phyloP scores from a whole-genome alignment of 2,797 vertebrate species.

The Harpagifer antarcticus region DNA sequence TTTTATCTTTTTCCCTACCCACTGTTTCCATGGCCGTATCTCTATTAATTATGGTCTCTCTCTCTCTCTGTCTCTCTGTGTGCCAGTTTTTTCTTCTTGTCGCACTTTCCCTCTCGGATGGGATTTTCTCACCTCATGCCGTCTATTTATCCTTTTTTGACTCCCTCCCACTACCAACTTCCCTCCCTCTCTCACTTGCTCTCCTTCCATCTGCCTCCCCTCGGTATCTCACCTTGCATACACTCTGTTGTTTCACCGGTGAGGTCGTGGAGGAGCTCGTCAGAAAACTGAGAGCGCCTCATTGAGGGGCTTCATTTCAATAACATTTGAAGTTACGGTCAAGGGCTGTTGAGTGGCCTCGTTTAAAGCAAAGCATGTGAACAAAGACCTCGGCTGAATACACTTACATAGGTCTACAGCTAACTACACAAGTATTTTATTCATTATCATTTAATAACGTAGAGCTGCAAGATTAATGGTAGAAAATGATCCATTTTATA shows the following conservation, averaged over 20 bases:
- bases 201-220: not conserved
- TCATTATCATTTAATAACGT: not conserved
- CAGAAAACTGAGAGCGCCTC: constrained; percentile 37
- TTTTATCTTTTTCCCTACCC: not conserved
- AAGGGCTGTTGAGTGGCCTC: constrained; percentile 15
- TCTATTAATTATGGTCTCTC: constrained; percentile 21
- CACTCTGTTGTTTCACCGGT: constrained; percentile 22
- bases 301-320: constrained; percentile 23
- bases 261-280: constrained; percentile 37
- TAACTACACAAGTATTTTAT: not conserved
- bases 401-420: constrained; percentile 7
- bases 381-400: constrained; percentile 11
- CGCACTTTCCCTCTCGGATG: constrained; percentile 25
- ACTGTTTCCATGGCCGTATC: constrained; percentile 5
- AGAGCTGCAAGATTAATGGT: constrained; percentile 1
- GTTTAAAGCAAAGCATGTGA: not conserved
- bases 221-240: constrained; percentile 13
- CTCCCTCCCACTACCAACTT: constrained; percentile 17
- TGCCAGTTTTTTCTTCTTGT: constrained; percentile 11
- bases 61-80: constrained; percentile 12
- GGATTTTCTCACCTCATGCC: constrained; percentile 48
- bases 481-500: not conserved
- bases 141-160: not conserved
- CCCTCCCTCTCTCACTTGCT: constrained; percentile 4
- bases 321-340: constrained; percentile 28